phyloP scores from a whole-genome alignment of 2,888 invertebrate genomes.

The Drosophila neonasuta region DNA sequence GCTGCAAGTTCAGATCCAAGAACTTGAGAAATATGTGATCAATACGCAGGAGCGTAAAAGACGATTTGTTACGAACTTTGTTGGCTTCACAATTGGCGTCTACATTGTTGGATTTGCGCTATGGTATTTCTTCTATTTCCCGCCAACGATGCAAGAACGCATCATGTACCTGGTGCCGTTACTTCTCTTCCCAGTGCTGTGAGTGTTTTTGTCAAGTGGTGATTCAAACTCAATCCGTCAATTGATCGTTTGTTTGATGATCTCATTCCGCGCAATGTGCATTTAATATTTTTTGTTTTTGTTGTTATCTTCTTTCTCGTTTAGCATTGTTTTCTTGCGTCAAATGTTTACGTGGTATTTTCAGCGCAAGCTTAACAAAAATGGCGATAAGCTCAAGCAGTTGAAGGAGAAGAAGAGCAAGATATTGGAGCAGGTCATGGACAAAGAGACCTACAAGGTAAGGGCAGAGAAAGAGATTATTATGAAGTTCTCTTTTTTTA shows the following conservation, averaged over 20 bases:
- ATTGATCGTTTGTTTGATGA: constrained; percentile 27
- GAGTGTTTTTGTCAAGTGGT: constrained; percentile 82
- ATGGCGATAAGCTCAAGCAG: constrained; percentile 87
- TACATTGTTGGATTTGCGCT: constrained; percentile 88
- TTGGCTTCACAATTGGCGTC: constrained; percentile 87
- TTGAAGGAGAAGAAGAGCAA: constrained; percentile 92
- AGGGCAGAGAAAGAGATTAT: not conserved
- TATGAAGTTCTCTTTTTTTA: too few species aligned
- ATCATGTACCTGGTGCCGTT: constrained; percentile 90
- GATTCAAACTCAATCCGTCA: not conserved
- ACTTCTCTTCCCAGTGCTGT: constrained; percentile 92
- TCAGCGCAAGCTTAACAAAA: constrained; percentile 90
- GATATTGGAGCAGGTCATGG: constrained; percentile 97
- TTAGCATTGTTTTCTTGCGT: constrained; percentile 90
- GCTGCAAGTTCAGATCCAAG: constrained; percentile 90
- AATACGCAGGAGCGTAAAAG: constrained; percentile 92
- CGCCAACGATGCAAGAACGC: constrained; percentile 88
- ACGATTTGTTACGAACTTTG: constrained; percentile 90
- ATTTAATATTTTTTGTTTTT: constrained; percentile 7
- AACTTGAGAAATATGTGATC: constrained; percentile 90
- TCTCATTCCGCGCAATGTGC: constrained; percentile 26
- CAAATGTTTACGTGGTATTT: constrained; percentile 94
- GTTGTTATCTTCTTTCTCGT: constrained; percentile 87
- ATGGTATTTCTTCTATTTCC: constrained; percentile 91
- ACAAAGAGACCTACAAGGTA: constrained; percentile 98